A percentile compares a stretch with the other conserved stretches of the same genome.
Conservation (phyloP, 1,140 invertebrate species). For the Drosophila pseudoobscura region DNA sequence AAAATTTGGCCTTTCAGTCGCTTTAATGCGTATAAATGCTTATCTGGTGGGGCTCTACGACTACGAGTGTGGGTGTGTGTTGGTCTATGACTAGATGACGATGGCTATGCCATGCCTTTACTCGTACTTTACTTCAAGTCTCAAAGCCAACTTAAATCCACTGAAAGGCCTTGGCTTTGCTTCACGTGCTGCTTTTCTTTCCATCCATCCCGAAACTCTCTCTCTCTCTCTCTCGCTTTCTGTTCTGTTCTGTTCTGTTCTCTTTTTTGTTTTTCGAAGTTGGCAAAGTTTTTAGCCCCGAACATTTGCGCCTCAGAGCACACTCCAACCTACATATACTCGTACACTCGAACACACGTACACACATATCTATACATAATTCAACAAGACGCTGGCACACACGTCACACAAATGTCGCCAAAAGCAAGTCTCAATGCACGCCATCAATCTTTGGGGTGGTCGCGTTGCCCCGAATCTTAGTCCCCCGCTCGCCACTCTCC, state of each 20-base stretch:
- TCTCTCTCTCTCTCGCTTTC: constrained; percentile 13
- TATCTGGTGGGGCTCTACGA: constrained; percentile 40
- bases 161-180: constrained; percentile 68
- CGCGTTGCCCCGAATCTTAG: constrained; percentile 1
- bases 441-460: constrained; percentile 75
- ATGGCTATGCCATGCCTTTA: constrained; percentile 25
- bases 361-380: constrained; percentile 61
- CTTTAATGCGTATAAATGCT: constrained; percentile 81
- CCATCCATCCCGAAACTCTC: constrained; percentile 9
- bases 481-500: constrained; percentile 2
- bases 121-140: constrained; percentile 12
- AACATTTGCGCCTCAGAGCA: constrained; percentile 73
- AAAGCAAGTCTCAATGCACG: constrained; percentile 72
- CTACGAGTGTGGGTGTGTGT: not conserved
- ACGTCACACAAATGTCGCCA: constrained; percentile 80
- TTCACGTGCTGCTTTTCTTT: constrained; percentile 41
- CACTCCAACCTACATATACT: constrained; percentile 1
- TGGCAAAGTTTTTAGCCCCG: constrained; percentile 75
- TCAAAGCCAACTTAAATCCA: constrained; percentile 75
- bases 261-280: constrained; percentile 41
- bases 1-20: constrained; percentile 62
- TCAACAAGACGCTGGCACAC: constrained; percentile 66
- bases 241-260: constrained; percentile 25
- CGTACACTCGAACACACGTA: constrained; percentile 5
- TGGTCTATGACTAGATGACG: constrained; percentile 59